Base-by-base conservation (phyloP, 2,888 invertebrate genomes). In the Drosophila ezoana region DNA sequence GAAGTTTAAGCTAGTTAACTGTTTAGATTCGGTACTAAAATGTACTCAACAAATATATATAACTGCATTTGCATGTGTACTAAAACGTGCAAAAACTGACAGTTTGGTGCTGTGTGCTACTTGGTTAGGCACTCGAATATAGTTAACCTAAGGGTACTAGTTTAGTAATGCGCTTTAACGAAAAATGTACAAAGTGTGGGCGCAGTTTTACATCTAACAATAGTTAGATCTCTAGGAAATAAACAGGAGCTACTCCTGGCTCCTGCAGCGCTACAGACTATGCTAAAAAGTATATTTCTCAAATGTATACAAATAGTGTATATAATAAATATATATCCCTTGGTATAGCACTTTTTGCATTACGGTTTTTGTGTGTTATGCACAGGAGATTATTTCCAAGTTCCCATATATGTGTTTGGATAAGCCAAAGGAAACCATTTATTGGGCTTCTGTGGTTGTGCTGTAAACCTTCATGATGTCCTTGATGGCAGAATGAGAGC, bases 401-500 rank as follows among this genome's bases (percentile, higher is more conserved):
- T 11, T 60, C 35, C 40, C 38, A 10, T 41, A 8, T 40, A n/a
- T 33, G 11, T 40, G 10, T 32, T 47, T 16, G 5, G 18, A 11
- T 40, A 13, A 5, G 40, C 13, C 32, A 13, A 35, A 32, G 20
- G 16, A 1, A 20, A 18, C 18, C 18, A 28, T 33, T 71, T 83
- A 83, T 72, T 76, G 43, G 11, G 76, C 45, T 38, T 64, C 77
- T 8, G 65, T 14, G 5, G 32, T 0, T 11, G 1, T 47, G 13
- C 68, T 76, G 40, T 92, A 91, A 14, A 90, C 68, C n/a, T 64
- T 71, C 9, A 94, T 85, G 76, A 96, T 96, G 33, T 95, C 94
- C 57, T 92, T 82, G 6, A 96, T 91, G 43, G 96, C 95, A 16
- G 94, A 94, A 81, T 94, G 94, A 1, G 97, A 95, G 48, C 98